These are phyloP conservation scores for Sphaerophoria taeniata DNA, from an alignment of 2,888 invertebrate species.

Conservation along the genomic window DNA sequence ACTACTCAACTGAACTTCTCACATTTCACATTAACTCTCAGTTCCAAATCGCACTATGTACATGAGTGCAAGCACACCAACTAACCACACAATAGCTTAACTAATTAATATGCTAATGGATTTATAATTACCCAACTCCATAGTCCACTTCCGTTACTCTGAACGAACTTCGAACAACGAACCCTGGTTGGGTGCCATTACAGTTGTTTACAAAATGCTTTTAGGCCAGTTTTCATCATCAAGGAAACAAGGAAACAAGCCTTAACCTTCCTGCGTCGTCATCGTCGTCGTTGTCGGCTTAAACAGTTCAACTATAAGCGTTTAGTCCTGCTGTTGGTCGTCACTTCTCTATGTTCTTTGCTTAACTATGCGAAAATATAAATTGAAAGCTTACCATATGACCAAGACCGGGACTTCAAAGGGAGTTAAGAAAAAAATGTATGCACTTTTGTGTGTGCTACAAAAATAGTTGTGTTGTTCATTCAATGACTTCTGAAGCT, in stretches of 20 bases:
- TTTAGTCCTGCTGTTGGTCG: neutral
- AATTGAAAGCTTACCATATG: constrained; percentile 56
- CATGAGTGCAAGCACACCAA: constrained; percentile 21
- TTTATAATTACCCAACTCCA: constrained; percentile 50
- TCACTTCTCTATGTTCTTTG: constrained; percentile 2
- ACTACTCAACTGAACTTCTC: too few species aligned
- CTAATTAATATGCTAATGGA: constrained; percentile 71
- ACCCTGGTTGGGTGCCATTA: neutral
- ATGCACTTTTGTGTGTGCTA: constrained; percentile 43
- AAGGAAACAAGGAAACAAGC: constrained; percentile 21
- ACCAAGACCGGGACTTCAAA: constrained; percentile 28
- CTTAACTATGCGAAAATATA: constrained; percentile 36
- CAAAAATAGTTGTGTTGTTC: constrained; percentile 15
- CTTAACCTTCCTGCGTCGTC: neutral
- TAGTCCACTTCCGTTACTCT: constrained; percentile 9
- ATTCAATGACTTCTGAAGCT: neutral
- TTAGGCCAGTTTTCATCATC: constrained; percentile 14
- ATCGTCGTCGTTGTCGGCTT: neutral
- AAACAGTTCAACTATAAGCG: too few species aligned
- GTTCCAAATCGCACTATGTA: too few species aligned
- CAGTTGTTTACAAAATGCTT: constrained; percentile 13
- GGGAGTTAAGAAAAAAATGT: constrained; percentile 41
- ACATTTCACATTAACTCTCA: too few species aligned
- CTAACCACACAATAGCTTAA: constrained; percentile 56
- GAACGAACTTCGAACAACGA: constrained; percentile 7